A percentile compares a stretch with the other conserved stretches of the same genome.
Conservation (phyloP, 2,888 invertebrate genomes). For the Stenurella melanura region DNA sequence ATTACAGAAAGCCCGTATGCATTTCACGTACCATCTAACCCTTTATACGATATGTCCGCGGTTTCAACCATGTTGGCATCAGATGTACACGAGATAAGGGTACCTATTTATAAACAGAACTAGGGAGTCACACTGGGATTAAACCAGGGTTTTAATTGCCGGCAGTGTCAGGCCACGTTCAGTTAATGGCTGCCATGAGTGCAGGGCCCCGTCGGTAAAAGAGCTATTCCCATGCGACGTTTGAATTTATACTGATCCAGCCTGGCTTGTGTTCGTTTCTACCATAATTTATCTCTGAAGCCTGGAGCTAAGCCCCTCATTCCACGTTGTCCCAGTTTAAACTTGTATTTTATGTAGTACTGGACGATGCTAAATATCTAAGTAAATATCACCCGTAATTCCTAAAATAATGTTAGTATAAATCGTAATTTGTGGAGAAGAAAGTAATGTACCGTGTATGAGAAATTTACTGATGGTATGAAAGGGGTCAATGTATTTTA, state of each 20-base stretch:
- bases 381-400: constrained; percentile 24
- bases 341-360: constrained; percentile 35
- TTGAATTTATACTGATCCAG: constrained; percentile 58
- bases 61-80: constrained; percentile 58
- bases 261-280: constrained; percentile 42
- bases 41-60: constrained; percentile 45
- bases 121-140: constrained; percentile 63
- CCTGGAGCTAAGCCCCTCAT: constrained; percentile 36
- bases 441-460: constrained; percentile 5
- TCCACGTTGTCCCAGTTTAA: constrained; percentile 35
- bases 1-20: constrained; percentile 54
- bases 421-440: not conserved
- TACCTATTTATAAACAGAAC: constrained; percentile 61
- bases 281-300: constrained; percentile 45
- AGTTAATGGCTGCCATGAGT: constrained; percentile 66
- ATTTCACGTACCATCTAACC: constrained; percentile 54
- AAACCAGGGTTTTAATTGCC: constrained; percentile 67
- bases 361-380: constrained; percentile 21
- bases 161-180: constrained; percentile 63
- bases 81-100: constrained; percentile 61
- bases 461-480: not conserved
- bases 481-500: not conserved
- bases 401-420: constrained; percentile 12
- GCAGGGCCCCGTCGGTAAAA: constrained; percentile 64
- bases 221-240: constrained; percentile 65